These are phyloP conservation scores for Diploscapter pachys DNA, from an alignment of 1,140 invertebrate species.

Conservation along the genomic window DNA sequence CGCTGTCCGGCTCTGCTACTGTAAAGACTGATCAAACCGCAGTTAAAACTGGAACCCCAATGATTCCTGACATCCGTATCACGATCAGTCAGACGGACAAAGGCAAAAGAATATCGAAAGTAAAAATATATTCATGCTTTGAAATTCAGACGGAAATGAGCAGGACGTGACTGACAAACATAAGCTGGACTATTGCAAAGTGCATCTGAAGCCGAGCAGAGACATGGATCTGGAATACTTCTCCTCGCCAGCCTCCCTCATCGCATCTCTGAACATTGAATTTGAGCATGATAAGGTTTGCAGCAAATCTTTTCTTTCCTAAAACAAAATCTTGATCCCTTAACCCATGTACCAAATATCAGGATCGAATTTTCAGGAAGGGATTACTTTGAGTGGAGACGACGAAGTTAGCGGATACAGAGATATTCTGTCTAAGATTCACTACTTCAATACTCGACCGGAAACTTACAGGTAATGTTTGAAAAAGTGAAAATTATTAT, in stretches of 20 bases:
- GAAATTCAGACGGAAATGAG: slow-evolving; percentile 41
- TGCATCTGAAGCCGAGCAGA: slow-evolving; percentile 50
- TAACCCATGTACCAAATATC: too few relatives aligned
- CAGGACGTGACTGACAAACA: slow-evolving; percentile 46
- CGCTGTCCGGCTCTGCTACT: slow-evolving; percentile 47
- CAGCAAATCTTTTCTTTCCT: too few relatives aligned
- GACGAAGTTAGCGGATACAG: slow-evolving; percentile 44
- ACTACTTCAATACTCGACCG: slow-evolving; percentile 57
- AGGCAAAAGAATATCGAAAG: background rate
- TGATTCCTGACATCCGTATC: slow-evolving; percentile 53
- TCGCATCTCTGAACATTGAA: slow-evolving; percentile 52
- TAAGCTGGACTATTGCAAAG: slow-evolving; percentile 55
- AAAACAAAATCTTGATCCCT: too few relatives aligned
- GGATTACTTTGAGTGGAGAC: slow-evolving; percentile 49
- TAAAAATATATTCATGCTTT: slow-evolving; percentile 13
- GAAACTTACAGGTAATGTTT: slow-evolving; percentile 38
- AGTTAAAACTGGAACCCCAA: slow-evolving; percentile 47
- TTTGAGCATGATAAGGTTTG: slow-evolving; percentile 56
- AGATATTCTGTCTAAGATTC: slow-evolving; percentile 53
- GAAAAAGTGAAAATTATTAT: background rate
- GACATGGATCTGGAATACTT: slow-evolving; percentile 59
- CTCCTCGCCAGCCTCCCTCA: slow-evolving; percentile 52
- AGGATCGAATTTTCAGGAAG: slow-evolving; percentile 27
- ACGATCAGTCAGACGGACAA: slow-evolving; percentile 42
- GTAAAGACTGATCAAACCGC: slow-evolving; percentile 40